Base-by-base conservation (phyloP, 2,797 vertebrate species). In the Notolepis coatsorum region DNA sequence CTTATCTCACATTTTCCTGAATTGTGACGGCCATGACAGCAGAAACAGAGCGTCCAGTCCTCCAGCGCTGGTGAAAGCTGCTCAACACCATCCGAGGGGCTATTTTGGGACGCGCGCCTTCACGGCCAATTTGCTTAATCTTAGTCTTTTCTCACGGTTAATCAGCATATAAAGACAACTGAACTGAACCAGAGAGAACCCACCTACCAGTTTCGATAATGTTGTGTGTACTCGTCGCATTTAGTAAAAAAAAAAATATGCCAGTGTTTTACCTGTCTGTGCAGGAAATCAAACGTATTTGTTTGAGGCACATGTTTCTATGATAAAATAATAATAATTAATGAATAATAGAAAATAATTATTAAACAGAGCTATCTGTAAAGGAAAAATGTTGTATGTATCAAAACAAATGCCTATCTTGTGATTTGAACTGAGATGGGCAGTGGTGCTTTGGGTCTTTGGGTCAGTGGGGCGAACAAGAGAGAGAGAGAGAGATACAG, bases 91-190 rank as follows among this genome's bases (percentile, higher is more conserved):
- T 68, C 67, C 35, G 3, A 51, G 71, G 47, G 68, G 85, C 88
- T 95, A 95, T 92, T 94, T 90, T 86, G 73, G 88, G 88, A 75
- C 33, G 1, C 4, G 73, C 77, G 63, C 82, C 88, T 89, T 94
- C 89, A 91, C 61, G 90, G 90, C 89, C 93, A 94, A 94, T 95
- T 96, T 95, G 87, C 84, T 79, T 97, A 98, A 98, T 97, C 94
- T 79, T 97, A 98, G 98, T 97, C 94, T 94, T 90, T 90, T 76
- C 84, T 94, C 82, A 88, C 88, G 77, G 85, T 87, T 95, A 92
- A 95, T 95, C 90, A 88, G 84, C 81, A 87, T 72, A 86, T 81
- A 61, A 75, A 65, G 54, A 48, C 61, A 72, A 65, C 35, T 61
- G 49, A 61, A 55, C 27, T 53, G 68, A 59, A 55, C n/a, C n/a